Evolutionary conservation across 1,140 invertebrate species (phyloP).

Genomic region (Tetramorium parvispinum): DNA sequence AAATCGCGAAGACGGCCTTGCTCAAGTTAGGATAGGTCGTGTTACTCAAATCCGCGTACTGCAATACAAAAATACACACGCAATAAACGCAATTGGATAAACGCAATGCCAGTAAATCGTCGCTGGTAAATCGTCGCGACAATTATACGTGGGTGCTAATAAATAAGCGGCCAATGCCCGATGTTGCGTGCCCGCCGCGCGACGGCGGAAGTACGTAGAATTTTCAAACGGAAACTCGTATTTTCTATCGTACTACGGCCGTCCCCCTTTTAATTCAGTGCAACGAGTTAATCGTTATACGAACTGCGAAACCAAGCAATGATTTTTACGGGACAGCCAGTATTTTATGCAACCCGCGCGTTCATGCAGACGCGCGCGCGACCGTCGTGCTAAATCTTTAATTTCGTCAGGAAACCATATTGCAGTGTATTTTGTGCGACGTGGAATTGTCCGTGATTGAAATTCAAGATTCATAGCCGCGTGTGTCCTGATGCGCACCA

Average conservation of each 20-base stretch:
- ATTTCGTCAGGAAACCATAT: constrained; percentile 47
- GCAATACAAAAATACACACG: constrained; percentile 59
- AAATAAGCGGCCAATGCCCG: constrained; percentile 43
- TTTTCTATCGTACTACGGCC: constrained; percentile 26
- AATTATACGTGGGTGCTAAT: constrained; percentile 40
- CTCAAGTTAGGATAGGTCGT: constrained; percentile 96
- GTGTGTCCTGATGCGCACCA: neutral
- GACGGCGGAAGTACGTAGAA: constrained; percentile 33
- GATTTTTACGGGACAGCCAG: constrained; percentile 70
- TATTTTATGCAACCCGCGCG: constrained; percentile 68
- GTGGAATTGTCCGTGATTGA: constrained; percentile 57
- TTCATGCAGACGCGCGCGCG: constrained; percentile 17
- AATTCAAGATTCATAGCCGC: constrained; percentile 65
- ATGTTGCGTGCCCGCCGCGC: constrained; percentile 28
- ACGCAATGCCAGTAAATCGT: constrained; percentile 12
- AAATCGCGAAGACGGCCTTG: constrained; percentile 97
- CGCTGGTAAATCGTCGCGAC: constrained; percentile 4
- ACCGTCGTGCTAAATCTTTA: constrained; percentile 50
- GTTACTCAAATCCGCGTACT: constrained; percentile 96
- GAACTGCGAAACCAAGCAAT: constrained; percentile 61
- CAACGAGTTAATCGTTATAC: constrained; percentile 53
- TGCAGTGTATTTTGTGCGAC: constrained; percentile 34
- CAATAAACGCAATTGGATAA: constrained; percentile 10
- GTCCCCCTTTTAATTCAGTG: constrained; percentile 60
- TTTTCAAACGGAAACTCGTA: constrained; percentile 62